A percentile compares a stretch with the other conserved stretches of the same genome.
Conservation (phyloP, 2,797 vertebrate species). For the Cephalopachus bancanus region DNA sequence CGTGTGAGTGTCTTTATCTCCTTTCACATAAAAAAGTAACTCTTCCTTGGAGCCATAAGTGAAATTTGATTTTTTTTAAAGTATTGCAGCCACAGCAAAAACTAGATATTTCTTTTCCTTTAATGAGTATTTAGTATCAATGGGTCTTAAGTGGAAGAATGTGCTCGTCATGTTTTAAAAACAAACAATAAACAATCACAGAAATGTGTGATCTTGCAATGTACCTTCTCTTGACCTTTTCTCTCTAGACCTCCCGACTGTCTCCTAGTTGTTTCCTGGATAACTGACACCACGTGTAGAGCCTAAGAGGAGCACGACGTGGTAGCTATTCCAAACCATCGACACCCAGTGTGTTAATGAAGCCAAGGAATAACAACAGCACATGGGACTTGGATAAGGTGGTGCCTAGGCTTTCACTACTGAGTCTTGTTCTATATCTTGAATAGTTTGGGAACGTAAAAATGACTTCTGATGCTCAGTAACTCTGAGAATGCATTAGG, state of each 20-base stretch:
- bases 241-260: neutral
- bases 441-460: neutral
- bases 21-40: conserved; percentile 88
- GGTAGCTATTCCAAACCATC: neutral
- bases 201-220: neutral
- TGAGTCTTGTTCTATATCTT: neutral
- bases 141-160: conserved; percentile 84
- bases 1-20: conserved; percentile 95
- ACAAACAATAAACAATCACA: conserved; percentile 37
- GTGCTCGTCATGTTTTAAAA: conserved; percentile 80
- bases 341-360: neutral
- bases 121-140: conserved; percentile 82
- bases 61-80: conserved; percentile 78
- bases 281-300: neutral
- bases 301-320: neutral
- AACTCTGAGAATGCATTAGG: neutral
- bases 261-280: neutral
- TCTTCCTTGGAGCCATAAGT: conserved; percentile 92
- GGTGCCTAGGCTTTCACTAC: neutral
- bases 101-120: conserved; percentile 65
- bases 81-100: too few relatives aligned
- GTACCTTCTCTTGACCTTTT: neutral
- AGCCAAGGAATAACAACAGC: neutral
- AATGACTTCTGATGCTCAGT: neutral
- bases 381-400: neutral